These are phyloP conservation scores for Kradibia gibbosae DNA, from an alignment of 1,140 invertebrate genomes.

Conservation along the genomic window DNA sequence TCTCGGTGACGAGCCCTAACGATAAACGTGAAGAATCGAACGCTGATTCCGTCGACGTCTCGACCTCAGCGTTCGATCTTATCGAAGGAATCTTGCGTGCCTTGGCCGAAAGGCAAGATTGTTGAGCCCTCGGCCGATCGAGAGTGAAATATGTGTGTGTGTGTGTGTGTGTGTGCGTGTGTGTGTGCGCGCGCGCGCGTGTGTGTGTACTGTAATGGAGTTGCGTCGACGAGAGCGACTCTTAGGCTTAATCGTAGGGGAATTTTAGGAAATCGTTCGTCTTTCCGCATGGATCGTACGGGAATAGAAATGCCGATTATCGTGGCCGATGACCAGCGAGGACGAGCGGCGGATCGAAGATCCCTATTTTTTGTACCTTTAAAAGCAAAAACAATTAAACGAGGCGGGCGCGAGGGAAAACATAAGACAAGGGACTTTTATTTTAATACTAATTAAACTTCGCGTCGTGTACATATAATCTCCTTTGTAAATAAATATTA, in stretches of 20 bases:
- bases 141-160: no score
- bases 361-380: slow-evolving; percentile 32
- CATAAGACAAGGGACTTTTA: slow-evolving; percentile 38
- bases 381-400: no score
- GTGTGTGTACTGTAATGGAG: slow-evolving; percentile 29
- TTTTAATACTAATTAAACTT: slow-evolving; percentile 32
- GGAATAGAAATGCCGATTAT: slow-evolving; percentile 17
- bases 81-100: slow-evolving; percentile 49
- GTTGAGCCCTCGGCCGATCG: no score
- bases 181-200: no score
- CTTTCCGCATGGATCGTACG: slow-evolving; percentile 6
- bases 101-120: slow-evolving; percentile 46
- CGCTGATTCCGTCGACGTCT: no score
- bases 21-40: no score
- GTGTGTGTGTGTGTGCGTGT: no score
- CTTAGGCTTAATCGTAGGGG: slow-evolving; percentile 22
- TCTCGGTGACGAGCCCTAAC: no score
- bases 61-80: slow-evolving; percentile 50
- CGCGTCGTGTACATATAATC: slow-evolving; percentile 33
- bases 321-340: not conserved
- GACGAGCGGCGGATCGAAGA: slow-evolving; percentile 4
- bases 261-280: slow-evolving; percentile 33
- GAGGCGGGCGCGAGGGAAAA: not conserved
- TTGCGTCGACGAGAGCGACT: slow-evolving; percentile 41
- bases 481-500: slow-evolving; percentile 47